Percentiles rank a stretch among this genome's conserved stretches.
Evolutionary conservation across 2,113 vertebrate species (phyloP).

Genomic region (Alouatta palliata): DNA sequence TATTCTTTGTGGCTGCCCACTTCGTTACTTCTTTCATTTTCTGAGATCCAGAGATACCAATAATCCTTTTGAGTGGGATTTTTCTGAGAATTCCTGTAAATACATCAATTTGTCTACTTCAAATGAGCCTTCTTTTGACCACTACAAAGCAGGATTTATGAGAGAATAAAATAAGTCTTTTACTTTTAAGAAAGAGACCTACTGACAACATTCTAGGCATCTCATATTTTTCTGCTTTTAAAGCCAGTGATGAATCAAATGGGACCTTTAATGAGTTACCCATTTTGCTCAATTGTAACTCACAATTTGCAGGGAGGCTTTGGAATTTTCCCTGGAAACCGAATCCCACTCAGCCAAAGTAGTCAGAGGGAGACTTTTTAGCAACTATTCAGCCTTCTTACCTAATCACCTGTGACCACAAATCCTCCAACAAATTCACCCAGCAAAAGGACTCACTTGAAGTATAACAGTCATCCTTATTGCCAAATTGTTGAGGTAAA

Average conservation of each 20-base stretch:
- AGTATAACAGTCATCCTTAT: background rate
- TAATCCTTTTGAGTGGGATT: background rate
- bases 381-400: background rate
- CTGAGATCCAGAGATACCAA: background rate
- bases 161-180: background rate
- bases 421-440: background rate
- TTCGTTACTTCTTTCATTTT: background rate
- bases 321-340: background rate
- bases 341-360: background rate
- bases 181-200: background rate
- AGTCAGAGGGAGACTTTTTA: background rate
- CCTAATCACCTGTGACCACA: background rate
- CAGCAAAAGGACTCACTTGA: background rate
- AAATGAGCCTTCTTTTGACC: background rate
- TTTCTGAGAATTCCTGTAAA: slow-evolving; percentile 26
- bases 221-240: background rate
- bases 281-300: background rate
- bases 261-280: background rate
- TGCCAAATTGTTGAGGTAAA: background rate
- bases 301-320: background rate
- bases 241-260: background rate
- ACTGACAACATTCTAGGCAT: background rate
- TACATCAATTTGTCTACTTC: background rate
- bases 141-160: background rate
- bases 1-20: background rate